Conservation (phyloP, 2,113 vertebrate species). For the Rhinogobius similis region DNA sequence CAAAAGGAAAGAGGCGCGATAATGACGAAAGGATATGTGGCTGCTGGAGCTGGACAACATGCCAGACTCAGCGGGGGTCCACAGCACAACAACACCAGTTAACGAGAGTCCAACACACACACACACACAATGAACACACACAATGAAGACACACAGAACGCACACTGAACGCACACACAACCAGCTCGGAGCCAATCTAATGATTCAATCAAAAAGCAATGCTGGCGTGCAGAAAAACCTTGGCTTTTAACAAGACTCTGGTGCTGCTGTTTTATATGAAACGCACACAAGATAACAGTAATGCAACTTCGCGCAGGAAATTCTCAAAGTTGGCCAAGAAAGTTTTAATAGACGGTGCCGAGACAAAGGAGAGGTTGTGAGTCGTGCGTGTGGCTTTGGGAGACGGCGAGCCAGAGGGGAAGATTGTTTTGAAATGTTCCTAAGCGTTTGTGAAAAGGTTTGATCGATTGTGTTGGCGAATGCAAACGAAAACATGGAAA, state of each 20-base stretch:
- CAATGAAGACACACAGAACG: constrained; percentile 9
- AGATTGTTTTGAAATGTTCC: no score
- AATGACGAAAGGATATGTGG: constrained; percentile 55
- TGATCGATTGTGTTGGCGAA: no score
- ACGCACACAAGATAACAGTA: constrained; percentile 21
- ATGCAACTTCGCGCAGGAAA: constrained; percentile 11
- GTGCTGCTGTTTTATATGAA: constrained; percentile 17
- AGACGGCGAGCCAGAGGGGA: neutral
- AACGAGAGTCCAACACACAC: constrained; percentile 56
- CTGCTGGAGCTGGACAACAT: constrained; percentile 57
- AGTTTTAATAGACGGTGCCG: constrained; percentile 24
- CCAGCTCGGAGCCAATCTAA: constrained; percentile 48
- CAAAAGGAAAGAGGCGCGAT: constrained; percentile 18
- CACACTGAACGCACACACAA: constrained; percentile 7
- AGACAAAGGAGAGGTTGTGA: constrained; percentile 10
- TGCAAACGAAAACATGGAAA: no score
- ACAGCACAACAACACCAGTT: constrained; percentile 57
- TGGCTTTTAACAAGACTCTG: constrained; percentile 47
- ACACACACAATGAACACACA: constrained; percentile 5
- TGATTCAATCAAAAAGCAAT: constrained; percentile 53
- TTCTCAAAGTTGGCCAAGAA: constrained; percentile 38
- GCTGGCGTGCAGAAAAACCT: constrained; percentile 30
- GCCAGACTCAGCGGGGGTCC: constrained; percentile 63
- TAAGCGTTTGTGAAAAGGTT: no score
- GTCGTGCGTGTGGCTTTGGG: neutral